Evolutionary conservation across 1,140 invertebrate species (phyloP).

Genomic region (Nasonia giraulti): DNA sequence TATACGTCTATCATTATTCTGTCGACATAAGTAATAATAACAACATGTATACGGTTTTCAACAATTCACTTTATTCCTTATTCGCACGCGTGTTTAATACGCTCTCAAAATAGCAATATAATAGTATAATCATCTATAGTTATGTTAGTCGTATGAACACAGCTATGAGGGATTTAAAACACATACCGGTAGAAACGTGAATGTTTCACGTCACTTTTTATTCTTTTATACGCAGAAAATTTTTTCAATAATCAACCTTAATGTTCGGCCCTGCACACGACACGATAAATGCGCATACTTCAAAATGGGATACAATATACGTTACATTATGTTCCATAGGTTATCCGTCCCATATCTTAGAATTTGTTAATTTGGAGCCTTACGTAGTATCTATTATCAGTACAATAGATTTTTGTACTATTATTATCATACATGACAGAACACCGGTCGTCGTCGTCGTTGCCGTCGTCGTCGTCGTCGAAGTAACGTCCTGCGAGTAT

Average conservation of each 20-base stretch:
- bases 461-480: background rate
- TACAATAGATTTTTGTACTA: background rate
- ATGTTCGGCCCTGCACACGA: background rate
- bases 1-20: no score
- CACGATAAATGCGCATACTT: background rate
- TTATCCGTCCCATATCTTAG: conserved; percentile 3
- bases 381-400: background rate
- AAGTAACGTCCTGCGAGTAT: background rate
- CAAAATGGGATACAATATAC: background rate
- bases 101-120: no score
- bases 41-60: no score
- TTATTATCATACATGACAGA: background rate
- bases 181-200: background rate
- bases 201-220: background rate
- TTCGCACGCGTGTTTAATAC: no score
- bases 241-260: background rate
- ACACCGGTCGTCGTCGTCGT: background rate
- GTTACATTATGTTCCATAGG: background rate
- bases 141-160: no score
- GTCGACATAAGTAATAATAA: no score
- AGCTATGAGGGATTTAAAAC: background rate
- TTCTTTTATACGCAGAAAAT: background rate
- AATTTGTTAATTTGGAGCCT: background rate
- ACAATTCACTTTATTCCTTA: no score
- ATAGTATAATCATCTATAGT: no score